Conservation (phyloP, 1,140 invertebrate genomes). For the Goniozus legneri region DNA sequence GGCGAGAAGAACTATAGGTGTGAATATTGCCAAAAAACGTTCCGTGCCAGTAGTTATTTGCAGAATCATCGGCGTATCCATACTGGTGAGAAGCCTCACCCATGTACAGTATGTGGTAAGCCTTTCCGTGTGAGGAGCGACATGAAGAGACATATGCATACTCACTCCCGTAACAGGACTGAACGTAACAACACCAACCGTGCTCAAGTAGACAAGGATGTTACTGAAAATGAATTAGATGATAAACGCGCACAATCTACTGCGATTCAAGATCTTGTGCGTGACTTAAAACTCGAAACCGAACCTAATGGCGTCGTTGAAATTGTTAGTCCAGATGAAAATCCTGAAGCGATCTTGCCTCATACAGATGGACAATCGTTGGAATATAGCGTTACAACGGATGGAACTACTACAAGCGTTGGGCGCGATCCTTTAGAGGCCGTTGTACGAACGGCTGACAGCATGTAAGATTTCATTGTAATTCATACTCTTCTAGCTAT, state of each 20-base stretch:
- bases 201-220: conserved; percentile 17
- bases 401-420: conserved; percentile 3
- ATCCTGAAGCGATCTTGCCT: conserved; percentile 48
- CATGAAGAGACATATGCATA: conserved; percentile 82
- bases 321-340: conserved; percentile 37
- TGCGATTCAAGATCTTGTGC: conserved; percentile 45
- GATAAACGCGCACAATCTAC: conserved; percentile 23
- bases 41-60: conserved; percentile 80
- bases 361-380: conserved; percentile 39
- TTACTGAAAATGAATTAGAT: conserved; percentile 16
- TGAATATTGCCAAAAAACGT: conserved; percentile 79
- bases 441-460: conserved; percentile 38
- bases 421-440: conserved; percentile 47
- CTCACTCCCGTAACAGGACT: conserved; percentile 60
- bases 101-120: conserved; percentile 74
- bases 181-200: conserved; percentile 29
- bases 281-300: conserved; percentile 45
- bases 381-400: conserved; percentile 34
- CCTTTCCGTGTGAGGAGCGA: conserved; percentile 82
- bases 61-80: conserved; percentile 88
- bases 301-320: conserved; percentile 40
- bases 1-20: conserved; percentile 87
- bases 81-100: conserved; percentile 80
- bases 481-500: conserved; percentile 8
- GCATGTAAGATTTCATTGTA: conserved; percentile 30